Conservation (phyloP, 2,113 vertebrate species). For the Salvelinus alpinus region DNA sequence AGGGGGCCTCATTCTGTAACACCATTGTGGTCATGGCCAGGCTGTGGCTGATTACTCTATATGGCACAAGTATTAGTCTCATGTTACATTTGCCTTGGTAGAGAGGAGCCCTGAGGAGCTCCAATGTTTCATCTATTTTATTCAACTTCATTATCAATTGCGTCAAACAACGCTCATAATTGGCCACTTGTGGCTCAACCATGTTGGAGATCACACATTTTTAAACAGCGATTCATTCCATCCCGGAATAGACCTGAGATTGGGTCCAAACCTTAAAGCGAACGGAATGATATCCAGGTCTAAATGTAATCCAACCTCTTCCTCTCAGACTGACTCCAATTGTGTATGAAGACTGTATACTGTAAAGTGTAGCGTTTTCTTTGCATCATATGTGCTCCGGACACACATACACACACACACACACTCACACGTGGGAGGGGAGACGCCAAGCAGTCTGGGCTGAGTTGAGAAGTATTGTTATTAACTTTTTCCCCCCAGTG, state of each 20-base stretch:
- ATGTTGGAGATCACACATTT: background rate
- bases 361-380: background rate
- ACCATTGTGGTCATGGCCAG: background rate
- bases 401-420: background rate
- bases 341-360: background rate
- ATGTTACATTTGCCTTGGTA: background rate
- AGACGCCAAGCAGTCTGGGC: conserved; percentile 73
- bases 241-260: background rate
- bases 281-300: background rate
- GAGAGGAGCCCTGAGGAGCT: background rate
- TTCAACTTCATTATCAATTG: background rate
- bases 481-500: conserved; percentile 57
- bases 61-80: background rate
- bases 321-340: background rate
- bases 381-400: background rate
- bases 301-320: background rate
- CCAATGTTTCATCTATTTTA: background rate
- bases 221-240: too few relatives aligned
- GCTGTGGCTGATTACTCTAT: background rate
- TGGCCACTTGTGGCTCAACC: background rate
- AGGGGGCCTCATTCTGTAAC: background rate
- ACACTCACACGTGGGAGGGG: conserved; percentile 56
- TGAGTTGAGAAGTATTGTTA: conserved; percentile 69
- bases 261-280: background rate
- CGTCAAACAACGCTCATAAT: background rate